These are phyloP conservation scores for Tragelaphus buxtoni DNA, from an alignment of 2,113 vertebrate genomes.

Conservation along the genomic window DNA sequence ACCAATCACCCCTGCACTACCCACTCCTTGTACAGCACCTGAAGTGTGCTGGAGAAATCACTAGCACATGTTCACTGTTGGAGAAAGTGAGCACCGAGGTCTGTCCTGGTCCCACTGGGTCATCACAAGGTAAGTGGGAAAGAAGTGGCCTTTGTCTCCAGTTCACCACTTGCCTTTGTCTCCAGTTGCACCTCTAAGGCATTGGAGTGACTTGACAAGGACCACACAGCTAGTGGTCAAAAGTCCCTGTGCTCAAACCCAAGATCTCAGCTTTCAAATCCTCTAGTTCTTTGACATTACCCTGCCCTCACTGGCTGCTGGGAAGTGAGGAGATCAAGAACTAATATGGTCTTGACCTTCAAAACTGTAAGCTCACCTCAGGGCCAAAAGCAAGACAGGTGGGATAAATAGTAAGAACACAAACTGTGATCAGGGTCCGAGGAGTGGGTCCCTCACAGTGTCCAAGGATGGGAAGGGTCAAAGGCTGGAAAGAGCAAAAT, in stretches of 20 bases:
- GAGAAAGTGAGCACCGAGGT: neutral
- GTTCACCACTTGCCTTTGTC: neutral
- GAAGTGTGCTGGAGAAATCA: neutral
- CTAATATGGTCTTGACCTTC: neutral
- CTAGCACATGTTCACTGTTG: fast-evolving
- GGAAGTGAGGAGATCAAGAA: neutral
- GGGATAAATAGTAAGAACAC: neutral
- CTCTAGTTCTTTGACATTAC: neutral
- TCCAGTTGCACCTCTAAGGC: neutral
- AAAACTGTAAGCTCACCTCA: neutral
- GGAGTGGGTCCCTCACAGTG: neutral
- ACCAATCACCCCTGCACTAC: neutral
- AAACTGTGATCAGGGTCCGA: neutral
- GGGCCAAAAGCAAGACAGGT: neutral
- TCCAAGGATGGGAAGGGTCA: neutral
- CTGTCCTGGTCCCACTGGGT: neutral
- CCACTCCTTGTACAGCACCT: neutral
- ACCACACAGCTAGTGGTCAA: neutral
- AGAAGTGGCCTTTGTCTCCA: neutral
- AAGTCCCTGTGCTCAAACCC: neutral
- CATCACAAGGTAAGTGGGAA: neutral
- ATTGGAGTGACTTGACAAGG: neutral
- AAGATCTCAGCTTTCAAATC: neutral
- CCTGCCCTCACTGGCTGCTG: neutral
- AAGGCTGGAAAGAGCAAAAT: neutral